Evolutionary conservation across 2,797 vertebrate genomes (phyloP), one percentile per base, ranked within the genome.

Genomic region (Sciurus vulgaris): DNA sequence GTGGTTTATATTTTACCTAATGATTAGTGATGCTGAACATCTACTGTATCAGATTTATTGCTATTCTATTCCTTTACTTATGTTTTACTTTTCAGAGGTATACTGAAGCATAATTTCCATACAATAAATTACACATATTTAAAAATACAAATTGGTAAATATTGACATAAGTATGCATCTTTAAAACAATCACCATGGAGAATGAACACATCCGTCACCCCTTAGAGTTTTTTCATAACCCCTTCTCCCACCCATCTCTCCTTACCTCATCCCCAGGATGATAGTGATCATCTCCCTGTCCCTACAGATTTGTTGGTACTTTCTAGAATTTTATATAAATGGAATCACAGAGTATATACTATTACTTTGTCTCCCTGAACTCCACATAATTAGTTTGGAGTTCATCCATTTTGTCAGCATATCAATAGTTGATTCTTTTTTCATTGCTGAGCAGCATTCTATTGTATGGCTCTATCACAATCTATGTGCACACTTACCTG

Each of bases 1-100:
- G 65, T 84, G 56, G 56, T 51, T 91, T 91, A 73, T 51, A 73
- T 74, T 91, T 96, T 67, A 12, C 86, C 38, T 84, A 87, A 84
- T 69, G 15, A 91, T 54, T 47, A 88, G 20, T 41, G 61, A 93
- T 67, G n/a, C 20, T 54, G 18, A 88, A 38, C 4, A 74, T 72
- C 14, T 95, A 44, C 87, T 38, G 35, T 61, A 54, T n/a, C 44
- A 83, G 4, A 82, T 59, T 72, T 72, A 65, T 49, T 24, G 3
- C 17, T 76, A 65, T 91, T 88, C 91, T 85, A 79, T 74, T 90
- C 17, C 77, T 56, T 85, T 91, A 74, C 38, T 38, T 28, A 59
- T n/a, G n/a, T 59, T 78, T 95, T 76, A 17, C 20, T 79, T 78
- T 95, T 89, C 70, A 81, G 28, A 49, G 11, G 3, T 74, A 88